Evolutionary conservation across 2,797 vertebrate species (phyloP), one percentile per base, ranked within the genome.

Genomic region (Leptatherina wallacei): DNA sequence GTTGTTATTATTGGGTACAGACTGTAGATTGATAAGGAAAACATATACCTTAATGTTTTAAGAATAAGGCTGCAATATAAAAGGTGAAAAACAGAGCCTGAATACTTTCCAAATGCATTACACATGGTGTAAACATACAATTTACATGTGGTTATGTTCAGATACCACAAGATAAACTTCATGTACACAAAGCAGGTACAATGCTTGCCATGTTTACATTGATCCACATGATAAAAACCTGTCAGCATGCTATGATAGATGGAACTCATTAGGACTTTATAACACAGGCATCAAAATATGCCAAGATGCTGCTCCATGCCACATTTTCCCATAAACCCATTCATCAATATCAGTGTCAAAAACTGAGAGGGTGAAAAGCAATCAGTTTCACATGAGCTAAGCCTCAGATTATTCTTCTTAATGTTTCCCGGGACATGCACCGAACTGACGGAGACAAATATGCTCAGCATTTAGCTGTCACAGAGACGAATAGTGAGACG

Each of bases 301-400:
- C 55, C 36, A 63, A 56, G 56, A 75, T 57, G 73, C 44, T 36
- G 36, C 72, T 76, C 65, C 73, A 59, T 0, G 42, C 32, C 71
- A 32, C 58, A 42, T 82, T 73, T 84, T 78, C 77, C 47, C 72
- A 76, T 5, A 5, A 80, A 75, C 12, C 54, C 80, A 82, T 89
- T 85, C 70, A 88, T 90, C 84, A 89, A 69, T 77, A 86, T 89
- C 72, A 72, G 58, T 81, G 83, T 87, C 81, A 85, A 71, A 84
- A 85, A 64, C 14, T 14, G 63, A 3, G 1, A 42, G 0, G 30
- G 54, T 66, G 75, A 68, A 77, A 90, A 84, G 84, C 78, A 83
- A 89, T 90, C 77, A 81, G 86, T 85, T 68, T 81, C 82, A 82
- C 83, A 83, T 18, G 69, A 84, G 85, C 80, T 81, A 11, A 78